Evolutionary conservation across 2,888 invertebrate genomes (phyloP).

Genomic region (Cheilosia pagana): DNA sequence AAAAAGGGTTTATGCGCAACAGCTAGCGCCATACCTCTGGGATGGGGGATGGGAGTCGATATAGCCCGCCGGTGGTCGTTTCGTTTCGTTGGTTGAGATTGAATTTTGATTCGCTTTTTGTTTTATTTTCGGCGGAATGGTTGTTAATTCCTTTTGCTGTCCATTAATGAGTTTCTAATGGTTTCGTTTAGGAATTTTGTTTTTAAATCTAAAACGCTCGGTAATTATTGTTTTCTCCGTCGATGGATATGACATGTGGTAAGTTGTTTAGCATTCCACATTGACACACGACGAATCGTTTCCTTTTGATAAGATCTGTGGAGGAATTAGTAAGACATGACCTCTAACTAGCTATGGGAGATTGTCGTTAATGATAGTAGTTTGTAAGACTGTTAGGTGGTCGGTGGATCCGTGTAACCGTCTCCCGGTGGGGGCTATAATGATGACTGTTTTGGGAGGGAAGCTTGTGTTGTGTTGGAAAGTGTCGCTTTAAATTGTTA

Average conservation of each 20-base stretch:
- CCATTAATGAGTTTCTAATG: conserved; percentile 63
- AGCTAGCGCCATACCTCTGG: conserved; percentile 26
- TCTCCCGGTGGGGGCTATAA: not conserved
- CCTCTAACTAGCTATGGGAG: not conserved
- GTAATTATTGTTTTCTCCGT: conserved; percentile 16
- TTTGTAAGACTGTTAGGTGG: not conserved
- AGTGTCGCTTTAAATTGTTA: too few species aligned
- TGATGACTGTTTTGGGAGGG: not conserved
- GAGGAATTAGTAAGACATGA: conserved; percentile 16
- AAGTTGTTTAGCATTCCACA: conserved; percentile 4
- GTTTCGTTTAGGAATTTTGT: conserved; percentile 9
- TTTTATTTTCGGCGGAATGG: not conserved
- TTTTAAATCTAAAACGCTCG: conserved; percentile 33
- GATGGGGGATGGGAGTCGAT: not conserved
- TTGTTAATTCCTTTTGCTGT: not conserved
- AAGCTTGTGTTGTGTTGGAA: too few species aligned
- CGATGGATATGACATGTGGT: conserved; percentile 37
- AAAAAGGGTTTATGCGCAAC: conserved; percentile 57
- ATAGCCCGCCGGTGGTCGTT: conserved; percentile 52
- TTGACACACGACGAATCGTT: conserved; percentile 18
- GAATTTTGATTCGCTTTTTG: conserved; percentile 58
- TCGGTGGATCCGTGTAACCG: too few species aligned
- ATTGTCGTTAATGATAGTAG: not conserved
- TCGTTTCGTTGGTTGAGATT: conserved; percentile 41
- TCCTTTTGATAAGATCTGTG: conserved; percentile 20